Conservation (phyloP, 2,797 vertebrate genomes). For the Mormyrus hasselquistii region DNA sequence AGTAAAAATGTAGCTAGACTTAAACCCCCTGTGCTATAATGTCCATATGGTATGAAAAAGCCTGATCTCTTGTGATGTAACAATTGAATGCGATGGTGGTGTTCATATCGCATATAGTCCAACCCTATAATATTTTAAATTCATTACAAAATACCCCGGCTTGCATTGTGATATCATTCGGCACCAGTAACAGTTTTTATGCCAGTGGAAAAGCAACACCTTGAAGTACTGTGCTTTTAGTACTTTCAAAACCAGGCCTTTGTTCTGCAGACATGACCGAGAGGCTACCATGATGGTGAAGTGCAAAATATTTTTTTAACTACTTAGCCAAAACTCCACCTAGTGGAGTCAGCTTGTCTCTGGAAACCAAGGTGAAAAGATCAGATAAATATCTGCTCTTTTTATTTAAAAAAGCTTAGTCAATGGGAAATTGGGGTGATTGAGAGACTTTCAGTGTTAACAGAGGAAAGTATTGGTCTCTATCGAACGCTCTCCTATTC, state of each 20-base stretch:
- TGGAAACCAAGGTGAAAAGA: slow-evolving; percentile 34
- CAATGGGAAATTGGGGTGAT: slow-evolving; percentile 74
- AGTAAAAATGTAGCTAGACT: background rate
- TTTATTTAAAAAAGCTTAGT: slow-evolving; percentile 50
- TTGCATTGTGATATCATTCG: background rate
- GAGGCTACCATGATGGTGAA: background rate
- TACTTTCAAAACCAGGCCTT: background rate
- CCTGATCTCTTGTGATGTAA: background rate
- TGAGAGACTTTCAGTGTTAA: slow-evolving; percentile 73
- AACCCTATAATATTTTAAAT: background rate
- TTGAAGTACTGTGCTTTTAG: background rate
- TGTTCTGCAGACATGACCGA: background rate
- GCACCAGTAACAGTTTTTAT: background rate
- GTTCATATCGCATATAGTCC: background rate
- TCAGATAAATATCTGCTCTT: slow-evolving; percentile 51
- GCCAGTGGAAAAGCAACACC: background rate
- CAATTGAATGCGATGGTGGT: background rate
- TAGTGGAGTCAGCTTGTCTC: slow-evolving; percentile 45
- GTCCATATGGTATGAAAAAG: background rate
- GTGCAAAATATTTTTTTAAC: slow-evolving; percentile 27
- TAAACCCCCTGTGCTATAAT: background rate
- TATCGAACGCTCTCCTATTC: slow-evolving; percentile 64
- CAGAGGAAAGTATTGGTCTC: slow-evolving; percentile 68
- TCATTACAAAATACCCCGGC: background rate
- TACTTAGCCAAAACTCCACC: slow-evolving; percentile 43